phyloP scores from a whole-genome alignment of 2,888 invertebrate species.

The Nephrotoma guestfalica region DNA sequence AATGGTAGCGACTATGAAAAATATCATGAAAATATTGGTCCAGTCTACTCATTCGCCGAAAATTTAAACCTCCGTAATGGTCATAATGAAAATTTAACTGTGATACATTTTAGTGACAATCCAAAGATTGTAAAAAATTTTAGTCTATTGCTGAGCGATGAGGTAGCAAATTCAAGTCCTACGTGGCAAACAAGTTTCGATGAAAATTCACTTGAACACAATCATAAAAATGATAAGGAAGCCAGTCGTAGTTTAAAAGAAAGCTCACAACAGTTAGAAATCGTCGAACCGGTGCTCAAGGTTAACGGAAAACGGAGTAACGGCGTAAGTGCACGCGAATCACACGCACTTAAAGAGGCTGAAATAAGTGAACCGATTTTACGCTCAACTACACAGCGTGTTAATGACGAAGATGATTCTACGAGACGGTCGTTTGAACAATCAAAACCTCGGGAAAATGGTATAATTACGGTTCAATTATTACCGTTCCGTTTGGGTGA shows the following conservation, averaged over 20 bases:
- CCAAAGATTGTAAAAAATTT: conserved; percentile 26
- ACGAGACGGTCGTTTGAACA: conserved; percentile 15
- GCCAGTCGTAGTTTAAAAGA: conserved; percentile 25
- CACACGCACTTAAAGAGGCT: neutral
- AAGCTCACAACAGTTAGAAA: conserved; percentile 19
- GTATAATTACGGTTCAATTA: conserved; percentile 52
- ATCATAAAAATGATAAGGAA: conserved; percentile 17
- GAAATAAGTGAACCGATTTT: conserved; percentile 66
- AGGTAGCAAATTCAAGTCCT: conserved; percentile 34
- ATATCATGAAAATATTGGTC: neutral
- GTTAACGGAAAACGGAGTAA: conserved; percentile 19
- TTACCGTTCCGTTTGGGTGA: conserved; percentile 63
- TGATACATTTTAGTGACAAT: conserved; percentile 29
- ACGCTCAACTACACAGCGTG: conserved; percentile 40
- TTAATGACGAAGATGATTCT: conserved; percentile 19
- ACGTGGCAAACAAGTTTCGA: conserved; percentile 39
- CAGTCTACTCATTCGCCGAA: conserved; percentile 1
- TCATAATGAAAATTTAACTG: conserved; percentile 20
- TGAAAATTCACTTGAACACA: conserved; percentile 32
- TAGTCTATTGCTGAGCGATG: conserved; percentile 24
- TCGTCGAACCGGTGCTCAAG: conserved; percentile 42
- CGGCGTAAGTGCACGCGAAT: neutral
- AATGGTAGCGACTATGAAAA: neutral
- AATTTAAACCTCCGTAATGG: neutral
- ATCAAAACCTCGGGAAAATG: conserved; percentile 11